phyloP scores from a whole-genome alignment of 2,888 invertebrate species.

The Acleris cristana region DNA sequence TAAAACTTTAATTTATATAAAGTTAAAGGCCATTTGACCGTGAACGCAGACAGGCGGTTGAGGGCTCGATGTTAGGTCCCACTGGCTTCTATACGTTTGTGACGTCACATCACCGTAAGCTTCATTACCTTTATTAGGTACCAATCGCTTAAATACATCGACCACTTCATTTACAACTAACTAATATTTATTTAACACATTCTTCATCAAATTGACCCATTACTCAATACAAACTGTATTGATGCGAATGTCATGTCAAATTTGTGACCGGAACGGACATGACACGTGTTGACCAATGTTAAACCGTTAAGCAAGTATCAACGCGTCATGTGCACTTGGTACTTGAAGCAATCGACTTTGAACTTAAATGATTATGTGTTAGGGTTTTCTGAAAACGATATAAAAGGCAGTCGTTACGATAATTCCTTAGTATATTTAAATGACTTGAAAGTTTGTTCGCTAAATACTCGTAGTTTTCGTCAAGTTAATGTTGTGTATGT shows the following conservation, averaged over 20 bases:
- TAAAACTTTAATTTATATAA: too few relatives aligned
- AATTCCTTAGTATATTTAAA: conserved; percentile 58
- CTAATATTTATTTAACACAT: conserved; percentile 16
- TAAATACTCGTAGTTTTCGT: conserved; percentile 48
- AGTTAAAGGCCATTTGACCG: too few relatives aligned
- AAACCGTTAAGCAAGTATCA: conserved; percentile 30
- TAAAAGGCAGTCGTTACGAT: conserved; percentile 1
- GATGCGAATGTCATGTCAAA: conserved; percentile 36
- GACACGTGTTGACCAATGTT: conserved; percentile 26
- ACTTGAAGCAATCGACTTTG: background rate
- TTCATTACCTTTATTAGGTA: background rate
- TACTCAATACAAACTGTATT: conserved; percentile 25
- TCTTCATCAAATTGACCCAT: conserved; percentile 19
- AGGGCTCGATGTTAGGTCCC: too few relatives aligned
- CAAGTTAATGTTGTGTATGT: conserved; percentile 53
- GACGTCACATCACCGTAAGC: too few relatives aligned
- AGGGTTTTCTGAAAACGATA: background rate
- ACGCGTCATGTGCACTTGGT: background rate
- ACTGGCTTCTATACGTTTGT: too few relatives aligned
- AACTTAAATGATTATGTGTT: background rate
- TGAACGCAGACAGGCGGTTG: too few relatives aligned
- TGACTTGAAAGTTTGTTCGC: conserved; percentile 51
- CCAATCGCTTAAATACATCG: background rate
- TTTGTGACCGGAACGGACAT: conserved; percentile 18
- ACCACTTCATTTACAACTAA: background rate